These are phyloP conservation scores for Agelas oroides DNA, from an alignment of 37 sponge, comb jelly and placozoan species.

Conservation along the genomic window DNA sequence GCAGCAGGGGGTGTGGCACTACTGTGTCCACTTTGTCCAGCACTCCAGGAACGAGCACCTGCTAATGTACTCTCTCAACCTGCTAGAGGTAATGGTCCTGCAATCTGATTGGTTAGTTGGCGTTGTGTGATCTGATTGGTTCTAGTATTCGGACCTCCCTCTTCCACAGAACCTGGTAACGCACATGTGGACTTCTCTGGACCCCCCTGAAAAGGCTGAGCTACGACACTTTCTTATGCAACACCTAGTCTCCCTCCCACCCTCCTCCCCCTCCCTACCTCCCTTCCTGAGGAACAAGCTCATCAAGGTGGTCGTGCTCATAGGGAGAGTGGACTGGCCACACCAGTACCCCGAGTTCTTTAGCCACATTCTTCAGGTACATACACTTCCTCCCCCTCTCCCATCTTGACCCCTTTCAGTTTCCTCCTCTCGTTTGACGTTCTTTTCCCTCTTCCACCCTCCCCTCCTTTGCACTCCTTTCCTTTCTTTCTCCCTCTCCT, in stretches of 20 bases:
- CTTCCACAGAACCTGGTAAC: constrained; percentile 53
- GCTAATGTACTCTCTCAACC: constrained; percentile 84
- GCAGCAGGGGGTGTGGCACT: constrained; percentile 66
- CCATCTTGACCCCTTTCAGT: no score
- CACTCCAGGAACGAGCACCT: constrained; percentile 71
- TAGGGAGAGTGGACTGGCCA: constrained; percentile 86
- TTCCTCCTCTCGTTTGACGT: no score
- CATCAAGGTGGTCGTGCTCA: constrained; percentile 73
- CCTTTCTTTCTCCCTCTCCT: background rate
- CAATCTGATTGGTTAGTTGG: background rate
- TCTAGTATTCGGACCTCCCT: background rate
- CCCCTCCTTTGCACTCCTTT: background rate
- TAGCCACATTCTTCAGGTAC: constrained; percentile 67
- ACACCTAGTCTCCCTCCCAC: constrained; percentile 29
- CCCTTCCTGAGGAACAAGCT: constrained; percentile 79
- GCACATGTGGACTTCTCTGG: constrained; percentile 59
- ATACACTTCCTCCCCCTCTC: background rate
- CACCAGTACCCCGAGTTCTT: constrained; percentile 86
- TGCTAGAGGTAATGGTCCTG: constrained; percentile 67
- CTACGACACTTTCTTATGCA: constrained; percentile 59
- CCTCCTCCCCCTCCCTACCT: constrained; percentile 32
- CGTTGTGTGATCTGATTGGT: background rate
- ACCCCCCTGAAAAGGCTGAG: constrained; percentile 27
- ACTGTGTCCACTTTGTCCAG: constrained; percentile 81
- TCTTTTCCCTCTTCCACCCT: background rate